A percentile compares a stretch with the other conserved stretches of the same genome.
phyloP scores from a whole-genome alignment of 2,797 vertebrate genomes.

The Coreius guichenoti region DNA sequence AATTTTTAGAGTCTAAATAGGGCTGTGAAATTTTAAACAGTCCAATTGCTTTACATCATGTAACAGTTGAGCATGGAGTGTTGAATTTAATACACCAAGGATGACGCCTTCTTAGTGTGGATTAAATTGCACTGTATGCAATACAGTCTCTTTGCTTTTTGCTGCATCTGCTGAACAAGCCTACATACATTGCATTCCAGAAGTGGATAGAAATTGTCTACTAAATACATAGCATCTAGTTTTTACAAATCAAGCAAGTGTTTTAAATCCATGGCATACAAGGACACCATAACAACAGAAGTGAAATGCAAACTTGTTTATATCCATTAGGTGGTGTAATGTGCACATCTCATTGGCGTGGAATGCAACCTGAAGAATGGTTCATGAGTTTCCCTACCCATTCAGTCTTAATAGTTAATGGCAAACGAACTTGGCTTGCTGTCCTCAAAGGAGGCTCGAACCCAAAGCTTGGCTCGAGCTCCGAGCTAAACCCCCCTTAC shows the following conservation, averaged over 20 bases:
- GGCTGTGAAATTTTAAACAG: constrained; percentile 37
- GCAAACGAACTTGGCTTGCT: too few relatives aligned
- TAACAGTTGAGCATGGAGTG: constrained; percentile 35
- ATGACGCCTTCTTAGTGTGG: neutral
- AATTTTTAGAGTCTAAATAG: constrained; percentile 51
- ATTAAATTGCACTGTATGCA: constrained; percentile 4
- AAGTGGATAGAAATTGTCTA: neutral
- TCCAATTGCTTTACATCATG: constrained; percentile 36
- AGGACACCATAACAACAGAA: constrained; percentile 62
- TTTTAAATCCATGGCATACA: constrained; percentile 66
- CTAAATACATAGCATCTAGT: neutral
- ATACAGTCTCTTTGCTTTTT: neutral
- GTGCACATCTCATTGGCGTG: neutral
- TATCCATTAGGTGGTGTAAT: constrained; percentile 67
- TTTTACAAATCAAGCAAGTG: constrained; percentile 35
- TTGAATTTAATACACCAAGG: constrained; percentile 25
- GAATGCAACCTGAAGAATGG: constrained; percentile 40
- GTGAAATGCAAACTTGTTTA: constrained; percentile 69
- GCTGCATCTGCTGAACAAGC: constrained; percentile 14
- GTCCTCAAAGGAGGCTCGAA: too few relatives aligned
- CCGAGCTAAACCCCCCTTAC: too few relatives aligned
- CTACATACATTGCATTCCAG: constrained; percentile 13
- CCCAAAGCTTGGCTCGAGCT: too few relatives aligned
- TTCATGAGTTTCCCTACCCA: too few relatives aligned
- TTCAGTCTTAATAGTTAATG: too few relatives aligned